Evolutionary conservation across 2,113 vertebrate genomes (phyloP).

Genomic region (Ciconia stormi): DNA sequence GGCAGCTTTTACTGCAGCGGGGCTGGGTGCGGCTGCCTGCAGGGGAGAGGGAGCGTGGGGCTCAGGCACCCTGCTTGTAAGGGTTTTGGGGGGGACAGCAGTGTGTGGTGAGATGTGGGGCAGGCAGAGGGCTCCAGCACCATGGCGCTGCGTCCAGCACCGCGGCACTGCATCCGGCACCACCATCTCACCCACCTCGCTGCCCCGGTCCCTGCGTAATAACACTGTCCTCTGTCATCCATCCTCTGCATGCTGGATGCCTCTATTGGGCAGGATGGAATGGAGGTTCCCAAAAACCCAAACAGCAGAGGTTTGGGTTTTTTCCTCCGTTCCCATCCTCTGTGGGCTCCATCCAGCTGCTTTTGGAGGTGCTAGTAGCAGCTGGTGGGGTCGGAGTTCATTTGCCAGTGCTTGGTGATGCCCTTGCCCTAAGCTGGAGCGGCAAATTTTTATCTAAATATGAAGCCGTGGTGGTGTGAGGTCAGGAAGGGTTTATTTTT

Average conservation of each 20-base stretch:
- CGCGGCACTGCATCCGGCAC: accelerated
- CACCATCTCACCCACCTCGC: not conserved
- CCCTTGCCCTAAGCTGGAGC: not conserved
- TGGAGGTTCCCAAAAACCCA: no score
- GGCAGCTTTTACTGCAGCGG: not conserved
- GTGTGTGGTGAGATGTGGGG: no score
- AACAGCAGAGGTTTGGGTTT: not conserved
- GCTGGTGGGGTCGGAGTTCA: not conserved
- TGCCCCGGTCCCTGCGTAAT: accelerated
- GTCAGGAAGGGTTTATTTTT: not conserved
- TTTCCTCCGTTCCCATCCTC: not conserved
- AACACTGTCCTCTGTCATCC: not conserved
- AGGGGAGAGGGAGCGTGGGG: not conserved
- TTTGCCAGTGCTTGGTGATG: not conserved
- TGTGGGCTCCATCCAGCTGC: not conserved
- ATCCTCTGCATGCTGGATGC: not conserved
- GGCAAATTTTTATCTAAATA: not conserved
- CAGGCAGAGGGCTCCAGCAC: not conserved
- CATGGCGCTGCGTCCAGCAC: accelerated
- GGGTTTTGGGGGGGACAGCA: not conserved
- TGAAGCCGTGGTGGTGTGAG: not conserved
- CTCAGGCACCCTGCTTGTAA: not conserved
- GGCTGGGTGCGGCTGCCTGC: not conserved
- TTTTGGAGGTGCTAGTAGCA: not conserved
- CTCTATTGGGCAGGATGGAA: not conserved